phyloP scores from a whole-genome alignment of 1,140 invertebrate species.

The Hyles euphorbiae region DNA sequence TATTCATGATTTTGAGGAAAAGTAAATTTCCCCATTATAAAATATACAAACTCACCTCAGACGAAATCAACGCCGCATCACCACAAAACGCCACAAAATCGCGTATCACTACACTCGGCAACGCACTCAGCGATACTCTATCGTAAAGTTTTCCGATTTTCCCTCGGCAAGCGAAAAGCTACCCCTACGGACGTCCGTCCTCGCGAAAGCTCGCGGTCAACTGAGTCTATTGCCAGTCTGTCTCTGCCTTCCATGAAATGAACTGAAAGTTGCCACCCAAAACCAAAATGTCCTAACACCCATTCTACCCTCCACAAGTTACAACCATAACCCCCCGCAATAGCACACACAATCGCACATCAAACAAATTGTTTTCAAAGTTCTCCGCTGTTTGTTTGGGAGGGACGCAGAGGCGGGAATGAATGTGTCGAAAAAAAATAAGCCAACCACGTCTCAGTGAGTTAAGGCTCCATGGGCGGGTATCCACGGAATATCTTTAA shows the following conservation, averaged over 20 bases:
- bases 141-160: constrained; percentile 57
- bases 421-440: constrained; percentile 72
- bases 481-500: constrained; percentile 68
- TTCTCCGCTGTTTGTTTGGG: constrained; percentile 70
- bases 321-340: constrained; percentile 7
- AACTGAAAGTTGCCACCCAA: constrained; percentile 47
- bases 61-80: neutral
- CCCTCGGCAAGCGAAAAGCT: constrained; percentile 11
- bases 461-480: constrained; percentile 69
- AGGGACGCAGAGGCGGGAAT: constrained; percentile 72
- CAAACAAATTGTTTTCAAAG: constrained; percentile 62
- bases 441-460: constrained; percentile 72
- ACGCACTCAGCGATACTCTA: constrained; percentile 5
- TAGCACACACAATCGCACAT: constrained; percentile 20
- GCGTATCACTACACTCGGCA: constrained; percentile 6
- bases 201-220: constrained; percentile 66
- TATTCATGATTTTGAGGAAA: no score
- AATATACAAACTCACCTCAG: constrained; percentile 11
- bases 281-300: constrained; percentile 32
- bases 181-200: constrained; percentile 29
- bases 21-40: neutral
- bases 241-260: constrained; percentile 67
- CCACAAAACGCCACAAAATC: constrained; percentile 7
- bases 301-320: constrained; percentile 11
- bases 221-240: constrained; percentile 53